Conservation (phyloP, 2,113 vertebrate genomes). For the Forbesichthys agassizii region DNA sequence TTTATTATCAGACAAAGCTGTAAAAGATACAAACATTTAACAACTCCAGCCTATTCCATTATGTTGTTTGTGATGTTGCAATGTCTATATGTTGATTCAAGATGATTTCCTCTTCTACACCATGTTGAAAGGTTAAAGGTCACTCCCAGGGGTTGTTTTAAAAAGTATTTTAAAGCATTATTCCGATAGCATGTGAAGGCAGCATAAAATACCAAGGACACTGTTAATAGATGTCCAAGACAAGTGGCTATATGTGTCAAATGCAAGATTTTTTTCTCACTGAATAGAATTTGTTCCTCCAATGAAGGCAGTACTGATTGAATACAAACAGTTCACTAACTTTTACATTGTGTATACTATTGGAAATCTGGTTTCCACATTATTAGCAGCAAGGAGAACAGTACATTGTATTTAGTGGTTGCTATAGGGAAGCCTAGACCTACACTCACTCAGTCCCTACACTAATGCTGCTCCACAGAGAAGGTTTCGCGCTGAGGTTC, state of each 20-base stretch:
- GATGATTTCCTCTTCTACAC: too few species aligned
- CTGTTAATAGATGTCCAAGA: too few species aligned
- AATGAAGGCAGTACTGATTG: too few species aligned
- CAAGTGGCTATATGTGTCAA: too few species aligned
- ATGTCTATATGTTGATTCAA: too few species aligned
- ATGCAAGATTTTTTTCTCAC: too few species aligned
- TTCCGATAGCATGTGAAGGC: too few species aligned
- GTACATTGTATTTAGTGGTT: conserved; percentile 32
- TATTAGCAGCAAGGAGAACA: conserved; percentile 3
- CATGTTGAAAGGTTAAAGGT: background rate
- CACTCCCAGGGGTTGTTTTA: background rate
- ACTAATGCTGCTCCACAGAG: conserved; percentile 18
- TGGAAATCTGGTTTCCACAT: conserved; percentile 10
- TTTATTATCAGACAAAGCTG: background rate
- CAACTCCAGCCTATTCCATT: background rate
- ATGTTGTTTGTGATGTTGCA: background rate
- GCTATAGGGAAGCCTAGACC: conserved; percentile 11
- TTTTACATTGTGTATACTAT: too few species aligned
- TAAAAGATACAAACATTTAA: background rate
- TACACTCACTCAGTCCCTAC: conserved; percentile 10
- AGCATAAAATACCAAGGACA: too few species aligned
- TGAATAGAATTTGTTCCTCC: too few species aligned
- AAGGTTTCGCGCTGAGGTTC: conserved; percentile 33
- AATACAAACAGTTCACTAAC: too few species aligned
- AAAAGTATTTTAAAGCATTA: too few species aligned